Evolutionary conservation across 2,888 invertebrate genomes (phyloP), one percentile per base, ranked within the genome.

Genomic region (Plebejus melissa): DNA sequence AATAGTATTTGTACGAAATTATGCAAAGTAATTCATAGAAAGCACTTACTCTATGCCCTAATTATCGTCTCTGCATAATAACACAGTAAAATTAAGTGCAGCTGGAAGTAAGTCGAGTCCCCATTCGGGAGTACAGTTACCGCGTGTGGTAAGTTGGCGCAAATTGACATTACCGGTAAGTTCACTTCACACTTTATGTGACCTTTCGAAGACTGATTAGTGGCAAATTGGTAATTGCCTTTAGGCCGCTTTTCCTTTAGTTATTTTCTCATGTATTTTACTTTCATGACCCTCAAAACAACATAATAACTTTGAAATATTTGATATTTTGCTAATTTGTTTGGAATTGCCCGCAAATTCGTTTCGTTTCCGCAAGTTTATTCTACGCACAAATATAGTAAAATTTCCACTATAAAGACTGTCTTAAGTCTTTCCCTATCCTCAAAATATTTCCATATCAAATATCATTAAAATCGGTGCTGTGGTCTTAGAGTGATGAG

Each of bases 121-220:
- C 83, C 89, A 89, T 89, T 87, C 87, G 87, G 82, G 78, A 88
- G 86, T 89, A 91, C 91, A 90, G 91, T 90, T 91, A 90, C 28
- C 60, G 9, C 60, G 9, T 80, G 82, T 77, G 81, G 78, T 77
- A 82, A 83, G 80, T 80, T 87, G 83, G 88, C 90, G 90, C 82
- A 89, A 91, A 91, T 90, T 90, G 89, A 88, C 87, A 90, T 84
- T 81, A 83, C 82, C 81, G 60, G 28, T 60, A 28, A 60, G 60
- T 22, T 60, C 60, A 60, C 60, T 60, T 60, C 60, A 60, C 60
- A 60, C 60, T 60, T 58, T 60, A 28, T 60, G 74, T 77, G 74
- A 76, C 75, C 38, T 36, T 70, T 70, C 69, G 41, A 70, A 38
- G 16, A 2, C 16, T n/a, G 69, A 38, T 16, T 13, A 46, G 74